Conservation (phyloP, 2,888 invertebrate species). For the Agrochola lota region DNA sequence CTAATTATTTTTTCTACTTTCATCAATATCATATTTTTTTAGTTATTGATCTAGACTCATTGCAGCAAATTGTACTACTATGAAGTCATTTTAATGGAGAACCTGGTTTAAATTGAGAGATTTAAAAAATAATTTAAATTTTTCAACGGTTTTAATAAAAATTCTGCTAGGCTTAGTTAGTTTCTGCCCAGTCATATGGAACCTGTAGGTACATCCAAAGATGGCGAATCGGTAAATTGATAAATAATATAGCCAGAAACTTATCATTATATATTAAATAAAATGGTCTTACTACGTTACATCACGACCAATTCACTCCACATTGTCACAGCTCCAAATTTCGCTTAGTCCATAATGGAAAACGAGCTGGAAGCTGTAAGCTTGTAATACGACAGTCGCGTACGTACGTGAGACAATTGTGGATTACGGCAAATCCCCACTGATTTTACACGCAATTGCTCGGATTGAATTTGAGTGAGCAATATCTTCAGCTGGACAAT, state of each 20-base stretch:
- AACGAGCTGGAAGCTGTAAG: constrained; percentile 61
- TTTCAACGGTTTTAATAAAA: neutral
- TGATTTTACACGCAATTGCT: constrained; percentile 63
- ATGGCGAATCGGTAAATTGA: neutral
- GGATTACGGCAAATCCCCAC: constrained; percentile 45
- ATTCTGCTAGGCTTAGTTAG: neutral
- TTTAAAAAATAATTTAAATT: neutral
- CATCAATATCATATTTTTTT: neutral
- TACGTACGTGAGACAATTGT: constrained; percentile 58
- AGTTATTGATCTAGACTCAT: neutral
- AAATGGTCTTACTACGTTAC: neutral
- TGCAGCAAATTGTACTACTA: neutral
- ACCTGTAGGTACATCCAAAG: neutral
- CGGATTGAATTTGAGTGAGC: constrained; percentile 60
- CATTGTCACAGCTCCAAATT: constrained; percentile 44
- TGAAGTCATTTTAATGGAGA: neutral
- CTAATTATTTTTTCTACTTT: neutral
- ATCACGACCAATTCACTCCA: constrained; percentile 29
- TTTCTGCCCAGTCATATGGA: neutral
- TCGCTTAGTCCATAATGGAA: constrained; percentile 49
- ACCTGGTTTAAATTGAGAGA: neutral
- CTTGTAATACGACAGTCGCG: constrained; percentile 51
- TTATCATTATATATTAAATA: neutral
- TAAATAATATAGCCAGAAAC: neutral
- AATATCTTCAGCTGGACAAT: constrained; percentile 50